Conservation (phyloP, 2,113 vertebrate genomes). For the Zingel zingel region DNA sequence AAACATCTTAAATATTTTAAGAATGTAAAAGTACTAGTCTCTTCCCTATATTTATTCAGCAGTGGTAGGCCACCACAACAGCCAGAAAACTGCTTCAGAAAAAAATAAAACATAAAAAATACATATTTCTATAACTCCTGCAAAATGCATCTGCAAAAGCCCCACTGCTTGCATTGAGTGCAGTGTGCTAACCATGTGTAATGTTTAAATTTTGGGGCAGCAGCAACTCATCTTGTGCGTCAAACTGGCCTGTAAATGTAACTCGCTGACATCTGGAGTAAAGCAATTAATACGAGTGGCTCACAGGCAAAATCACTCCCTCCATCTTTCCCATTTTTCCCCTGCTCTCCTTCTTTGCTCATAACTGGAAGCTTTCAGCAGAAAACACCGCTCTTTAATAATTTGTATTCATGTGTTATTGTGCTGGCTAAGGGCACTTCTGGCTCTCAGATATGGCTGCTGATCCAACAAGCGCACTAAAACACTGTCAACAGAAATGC, state of each 20-base stretch:
- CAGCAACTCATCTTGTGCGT: conserved; percentile 30
- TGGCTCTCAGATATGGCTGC: conserved; percentile 62
- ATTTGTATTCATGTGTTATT: conserved; percentile 73
- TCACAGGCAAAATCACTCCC: conserved; percentile 52
- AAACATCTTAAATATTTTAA: conserved; percentile 76
- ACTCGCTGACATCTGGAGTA: conserved; percentile 52
- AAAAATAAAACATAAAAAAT: conserved; percentile 39
- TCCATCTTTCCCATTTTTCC: conserved; percentile 13
- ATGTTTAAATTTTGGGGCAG: conserved; percentile 26
- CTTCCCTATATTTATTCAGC: conserved; percentile 53
- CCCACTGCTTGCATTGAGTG: not conserved
- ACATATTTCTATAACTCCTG: conserved; percentile 5
- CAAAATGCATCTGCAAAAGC: conserved; percentile 27
- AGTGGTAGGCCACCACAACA: conserved; percentile 17
- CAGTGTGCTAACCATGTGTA: conserved; percentile 3
- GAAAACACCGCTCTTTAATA: conserved; percentile 70
- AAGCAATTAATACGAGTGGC: conserved; percentile 65
- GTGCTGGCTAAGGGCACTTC: conserved; percentile 60
- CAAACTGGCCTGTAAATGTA: conserved; percentile 39
- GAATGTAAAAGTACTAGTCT: conserved; percentile 56
- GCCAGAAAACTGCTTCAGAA: conserved; percentile 27
- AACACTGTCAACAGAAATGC: conserved; percentile 35
- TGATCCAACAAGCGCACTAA: conserved; percentile 48
- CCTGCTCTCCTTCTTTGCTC: conserved; percentile 35
- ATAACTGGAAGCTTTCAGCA: conserved; percentile 65